phyloP scores from a whole-genome alignment of 2,888 invertebrate species.

The Meta bourneti region DNA sequence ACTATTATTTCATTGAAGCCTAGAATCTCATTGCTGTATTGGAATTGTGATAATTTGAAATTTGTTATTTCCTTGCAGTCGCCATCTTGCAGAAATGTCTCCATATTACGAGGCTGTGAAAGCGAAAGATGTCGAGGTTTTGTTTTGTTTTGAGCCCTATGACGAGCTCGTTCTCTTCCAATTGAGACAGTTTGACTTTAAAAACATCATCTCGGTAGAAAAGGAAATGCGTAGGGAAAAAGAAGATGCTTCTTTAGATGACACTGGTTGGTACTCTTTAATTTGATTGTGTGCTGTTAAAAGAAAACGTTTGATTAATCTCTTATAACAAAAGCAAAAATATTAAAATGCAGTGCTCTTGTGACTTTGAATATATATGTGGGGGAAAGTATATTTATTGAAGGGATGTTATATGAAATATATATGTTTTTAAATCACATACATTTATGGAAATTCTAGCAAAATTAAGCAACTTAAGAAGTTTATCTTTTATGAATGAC shows the following conservation, averaged over 20 bases:
- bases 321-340: neutral
- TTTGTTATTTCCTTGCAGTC: constrained; percentile 83
- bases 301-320: neutral
- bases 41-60: neutral
- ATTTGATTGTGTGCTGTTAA: neutral
- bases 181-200: constrained; percentile 89
- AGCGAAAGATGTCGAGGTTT: constrained; percentile 91
- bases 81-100: constrained; percentile 93
- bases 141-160: constrained; percentile 98
- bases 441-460: too few species aligned
- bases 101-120: constrained; percentile 97
- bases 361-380: too few species aligned
- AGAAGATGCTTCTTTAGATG: constrained; percentile 78
- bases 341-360: neutral
- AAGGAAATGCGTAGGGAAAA: constrained; percentile 92
- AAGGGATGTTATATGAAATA: too few species aligned
- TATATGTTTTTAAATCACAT: too few species aligned
- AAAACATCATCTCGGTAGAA: constrained; percentile 92
- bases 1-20: too few species aligned
- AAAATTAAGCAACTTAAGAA: too few species aligned
- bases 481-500: too few species aligned
- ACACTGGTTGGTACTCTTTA: constrained; percentile 39
- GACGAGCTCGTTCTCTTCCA: constrained; percentile 97
- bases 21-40: too few species aligned
- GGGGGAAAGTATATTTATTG: too few species aligned